Conservation (phyloP, 2,888 invertebrate genomes). For the Acleris literana region DNA sequence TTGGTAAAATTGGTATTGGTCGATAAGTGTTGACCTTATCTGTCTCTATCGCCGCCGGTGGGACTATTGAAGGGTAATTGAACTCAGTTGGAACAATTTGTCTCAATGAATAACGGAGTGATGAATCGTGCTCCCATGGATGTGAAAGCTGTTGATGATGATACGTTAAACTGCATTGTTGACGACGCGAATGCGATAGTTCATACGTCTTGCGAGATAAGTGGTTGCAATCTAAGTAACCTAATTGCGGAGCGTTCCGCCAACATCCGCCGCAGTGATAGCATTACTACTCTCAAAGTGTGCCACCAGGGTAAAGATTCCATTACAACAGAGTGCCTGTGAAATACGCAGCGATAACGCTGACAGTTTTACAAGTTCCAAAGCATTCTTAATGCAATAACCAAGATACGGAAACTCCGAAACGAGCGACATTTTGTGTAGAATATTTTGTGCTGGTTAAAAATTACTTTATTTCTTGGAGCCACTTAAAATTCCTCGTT, state of each 20-base stretch:
- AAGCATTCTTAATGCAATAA: slow-evolving; percentile 20
- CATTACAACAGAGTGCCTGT: slow-evolving; percentile 45
- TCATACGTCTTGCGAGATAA: slow-evolving; percentile 62
- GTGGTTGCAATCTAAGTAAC: slow-evolving; percentile 68
- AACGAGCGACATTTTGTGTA: slow-evolving; percentile 10
- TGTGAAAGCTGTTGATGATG: slow-evolving; percentile 35
- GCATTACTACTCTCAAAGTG: slow-evolving; percentile 56
- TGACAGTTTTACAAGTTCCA: slow-evolving; percentile 34
- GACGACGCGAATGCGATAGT: slow-evolving; percentile 33
- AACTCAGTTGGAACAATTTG: slow-evolving; percentile 36
- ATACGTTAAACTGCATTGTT: slow-evolving; percentile 30
- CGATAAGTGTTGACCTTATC: slow-evolving; percentile 32
- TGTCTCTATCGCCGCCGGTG: slow-evolving; percentile 25
- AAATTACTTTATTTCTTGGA: slow-evolving; percentile 12
- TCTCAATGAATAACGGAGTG: slow-evolving; percentile 38
- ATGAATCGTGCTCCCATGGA: slow-evolving; percentile 35
- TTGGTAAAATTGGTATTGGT: slow-evolving; percentile 31
- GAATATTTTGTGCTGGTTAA: slow-evolving; percentile 3
- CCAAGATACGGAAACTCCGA: slow-evolving; percentile 17
- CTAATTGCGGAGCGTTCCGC: slow-evolving; percentile 67
- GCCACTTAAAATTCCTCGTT: slow-evolving; percentile 11
- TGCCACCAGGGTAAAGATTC: slow-evolving; percentile 54
- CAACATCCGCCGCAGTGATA: slow-evolving; percentile 64
- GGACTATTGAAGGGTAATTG: slow-evolving; percentile 35
- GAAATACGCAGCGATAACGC: slow-evolving; percentile 41